Conservation (phyloP, 1,140 invertebrate species). For the Tetranychus cinnabarinus region DNA sequence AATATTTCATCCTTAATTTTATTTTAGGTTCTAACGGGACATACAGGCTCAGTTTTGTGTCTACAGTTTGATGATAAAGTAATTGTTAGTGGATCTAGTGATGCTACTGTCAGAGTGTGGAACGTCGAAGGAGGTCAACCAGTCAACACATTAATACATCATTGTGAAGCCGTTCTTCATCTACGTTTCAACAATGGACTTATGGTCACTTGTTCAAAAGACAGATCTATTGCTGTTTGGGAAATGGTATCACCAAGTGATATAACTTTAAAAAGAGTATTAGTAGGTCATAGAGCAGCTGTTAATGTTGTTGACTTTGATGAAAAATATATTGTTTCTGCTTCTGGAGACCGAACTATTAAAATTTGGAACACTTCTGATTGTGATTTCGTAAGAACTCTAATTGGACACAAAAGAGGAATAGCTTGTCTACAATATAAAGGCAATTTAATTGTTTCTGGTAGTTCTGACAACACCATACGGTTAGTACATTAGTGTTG, state of each 20-base stretch:
- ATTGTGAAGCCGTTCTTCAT: conserved; percentile 97
- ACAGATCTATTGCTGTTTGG: conserved; percentile 98
- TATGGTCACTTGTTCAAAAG: conserved; percentile 99
- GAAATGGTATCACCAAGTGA: conserved; percentile 94
- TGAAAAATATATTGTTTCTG: conserved; percentile 97
- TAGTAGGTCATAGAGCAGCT: conserved; percentile 92
- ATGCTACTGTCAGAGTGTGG: conserved; percentile 57
- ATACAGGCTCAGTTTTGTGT: conserved; percentile 92
- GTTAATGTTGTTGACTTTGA: conserved; percentile 99
- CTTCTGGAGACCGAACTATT: conserved; percentile 96
- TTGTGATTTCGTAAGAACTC: conserved; percentile 95
- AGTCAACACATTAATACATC: conserved; percentile 95
- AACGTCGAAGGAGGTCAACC: conserved; percentile 28
- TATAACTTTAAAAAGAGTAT: conserved; percentile 73
- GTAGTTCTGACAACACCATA: conserved; percentile 97
- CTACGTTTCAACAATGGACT: conserved; percentile 93
- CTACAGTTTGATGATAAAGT: conserved; percentile 97
- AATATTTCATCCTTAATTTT: not conserved
- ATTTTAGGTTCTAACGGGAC: conserved; percentile 59
- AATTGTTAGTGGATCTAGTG: conserved; percentile 92
- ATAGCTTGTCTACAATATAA: conserved; percentile 98
- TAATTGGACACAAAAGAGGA: conserved; percentile 95
- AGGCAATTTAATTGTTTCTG: conserved; percentile 88
- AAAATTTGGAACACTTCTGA: conserved; percentile 95
- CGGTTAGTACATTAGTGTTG: conserved; percentile 27